A percentile compares a stretch with the other conserved stretches of the same genome.
Evolutionary conservation across 2,888 invertebrate species (phyloP).

Genomic region (Piscicola geometra): DNA sequence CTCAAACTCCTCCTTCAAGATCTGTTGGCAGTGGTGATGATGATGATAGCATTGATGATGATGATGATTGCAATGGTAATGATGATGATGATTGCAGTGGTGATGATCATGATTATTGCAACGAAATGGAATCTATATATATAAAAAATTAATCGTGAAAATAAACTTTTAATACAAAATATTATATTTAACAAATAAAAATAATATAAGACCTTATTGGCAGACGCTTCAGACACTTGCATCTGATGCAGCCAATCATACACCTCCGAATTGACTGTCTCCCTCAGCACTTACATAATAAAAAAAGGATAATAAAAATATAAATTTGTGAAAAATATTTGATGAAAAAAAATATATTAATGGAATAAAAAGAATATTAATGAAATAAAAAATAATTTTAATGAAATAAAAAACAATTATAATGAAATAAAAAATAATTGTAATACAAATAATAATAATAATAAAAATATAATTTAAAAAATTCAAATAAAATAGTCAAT

Average conservation of each 20-base stretch:
- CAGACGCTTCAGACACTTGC: background rate
- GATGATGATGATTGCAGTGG: too few species aligned
- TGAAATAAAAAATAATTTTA: background rate
- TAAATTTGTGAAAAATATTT: too few species aligned
- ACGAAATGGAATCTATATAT: too few species aligned
- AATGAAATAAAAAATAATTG: background rate
- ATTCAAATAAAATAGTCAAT: background rate
- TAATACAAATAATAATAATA: background rate
- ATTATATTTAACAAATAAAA: too few species aligned
- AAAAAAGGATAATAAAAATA: background rate
- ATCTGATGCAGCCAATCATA: conserved; percentile 7
- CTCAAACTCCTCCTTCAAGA: background rate
- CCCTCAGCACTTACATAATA: background rate
- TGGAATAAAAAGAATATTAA: background rate
- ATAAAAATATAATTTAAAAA: background rate
- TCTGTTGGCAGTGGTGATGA: background rate
- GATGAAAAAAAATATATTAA: background rate
- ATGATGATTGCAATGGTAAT: too few species aligned
- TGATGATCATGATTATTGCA: too few species aligned
- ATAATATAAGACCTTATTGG: conserved; percentile 9
- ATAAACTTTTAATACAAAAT: too few species aligned
- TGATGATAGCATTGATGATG: background rate
- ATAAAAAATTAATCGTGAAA: too few species aligned
- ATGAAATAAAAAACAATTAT: background rate
- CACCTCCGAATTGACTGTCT: background rate